These are phyloP conservation scores for Aspidiotus destructor DNA, from an alignment of 2,888 invertebrate species.

Conservation along the genomic window DNA sequence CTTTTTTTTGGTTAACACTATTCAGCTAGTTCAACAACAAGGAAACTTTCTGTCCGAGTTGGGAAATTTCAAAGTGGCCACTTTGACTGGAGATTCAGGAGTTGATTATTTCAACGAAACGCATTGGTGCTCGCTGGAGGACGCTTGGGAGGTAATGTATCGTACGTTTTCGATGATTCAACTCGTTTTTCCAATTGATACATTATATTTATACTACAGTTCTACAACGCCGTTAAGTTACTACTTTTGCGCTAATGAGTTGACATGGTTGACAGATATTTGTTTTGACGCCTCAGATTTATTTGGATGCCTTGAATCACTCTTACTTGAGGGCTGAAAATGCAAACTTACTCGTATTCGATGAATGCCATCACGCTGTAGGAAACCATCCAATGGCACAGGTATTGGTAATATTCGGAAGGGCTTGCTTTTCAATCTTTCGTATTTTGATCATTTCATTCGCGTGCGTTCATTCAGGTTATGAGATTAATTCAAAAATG, in stretches of 20 bases:
- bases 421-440: constrained; percentile 6
- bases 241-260: constrained; percentile 9
- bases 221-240: background rate
- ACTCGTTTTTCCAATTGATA: too few species aligned
- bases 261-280: constrained; percentile 51
- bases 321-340: constrained; percentile 50
- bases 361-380: constrained; percentile 89
- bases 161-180: too few species aligned
- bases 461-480: constrained; percentile 34
- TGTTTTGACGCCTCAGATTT: constrained; percentile 74
- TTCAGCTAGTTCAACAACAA: constrained; percentile 72
- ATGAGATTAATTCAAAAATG: constrained; percentile 41
- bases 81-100: constrained; percentile 62
- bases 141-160: constrained; percentile 50
- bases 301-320: constrained; percentile 59
- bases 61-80: constrained; percentile 51
- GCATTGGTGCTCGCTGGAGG: constrained; percentile 55
- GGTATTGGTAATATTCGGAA: constrained; percentile 42
- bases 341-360: constrained; percentile 78
- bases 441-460: constrained; percentile 38
- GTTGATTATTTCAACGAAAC: constrained; percentile 61
- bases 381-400: constrained; percentile 70
- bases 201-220: too few species aligned
- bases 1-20: constrained; percentile 70
- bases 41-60: constrained; percentile 51